Base-by-base conservation (phyloP, 2,797 vertebrate genomes). In the Carapus acus region DNA sequence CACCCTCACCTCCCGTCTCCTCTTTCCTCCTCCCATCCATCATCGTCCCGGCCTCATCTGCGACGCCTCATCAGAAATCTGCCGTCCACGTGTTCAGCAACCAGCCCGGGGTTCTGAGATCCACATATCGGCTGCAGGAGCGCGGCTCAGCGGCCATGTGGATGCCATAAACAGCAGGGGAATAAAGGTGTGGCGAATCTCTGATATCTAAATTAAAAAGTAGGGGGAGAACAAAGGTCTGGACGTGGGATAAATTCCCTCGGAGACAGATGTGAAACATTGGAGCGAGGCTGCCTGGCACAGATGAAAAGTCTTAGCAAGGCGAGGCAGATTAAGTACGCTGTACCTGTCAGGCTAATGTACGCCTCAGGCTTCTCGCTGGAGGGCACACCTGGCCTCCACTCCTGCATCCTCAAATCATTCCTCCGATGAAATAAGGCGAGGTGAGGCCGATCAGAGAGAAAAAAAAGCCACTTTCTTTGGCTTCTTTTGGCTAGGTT, bases 261-360 rank as follows among this genome's bases (percentile, higher is more conserved):
- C 3, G 12, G n/a, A 37, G 48, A 27, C 18, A 9, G 8, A 43
- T 13, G 27, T 58, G n/a, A 61, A 67, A 53, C 14, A 53, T 58
- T 43, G 57, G 29, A 43, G 1, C 31, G 36, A 11, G 18, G 39
- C 39, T 2, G 11, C 17, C 18, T 20, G 2, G 8, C 39, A 41
- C 39, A 18, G 24, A 56, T 56, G 29, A 59, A 64, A 61, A 54
- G 34, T 11, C 19, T 19, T 16, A 1, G 22, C 4, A 31, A 45
- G 13, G 22, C 9, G 2, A 21, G n/a, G 31, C 41, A 2, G 43
- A 58, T 42, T 7, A 48, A 44, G 21, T 38, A 52, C 33, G n/a
- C 11, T 2, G 3, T 24, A 58, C 11, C 17, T 18, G 43, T 22
- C 44, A 7, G 47, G 46, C 49, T 13, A 24, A 53, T 42, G 54